Base-by-base conservation (phyloP, 2,797 vertebrate genomes). In the Telmatherina bonti region DNA sequence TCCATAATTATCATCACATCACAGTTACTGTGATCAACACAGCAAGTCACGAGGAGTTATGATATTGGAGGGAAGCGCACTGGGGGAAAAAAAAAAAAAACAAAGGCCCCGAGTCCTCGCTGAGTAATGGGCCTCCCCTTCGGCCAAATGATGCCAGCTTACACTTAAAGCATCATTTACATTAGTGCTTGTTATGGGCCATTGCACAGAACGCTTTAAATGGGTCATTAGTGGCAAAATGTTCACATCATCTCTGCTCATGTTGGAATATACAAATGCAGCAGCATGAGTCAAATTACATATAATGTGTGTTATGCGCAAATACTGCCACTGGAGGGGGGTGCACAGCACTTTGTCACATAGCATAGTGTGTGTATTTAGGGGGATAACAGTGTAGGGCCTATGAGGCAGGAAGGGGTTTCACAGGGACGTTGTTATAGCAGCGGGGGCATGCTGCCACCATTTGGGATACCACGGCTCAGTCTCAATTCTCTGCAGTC, bases 121-220 rank as follows among this genome's bases (percentile, higher is more conserved):
- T 85, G 87, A 92, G 56, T 88, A 89, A 91, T 83, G 72, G 55
- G 52, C 41, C 65, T 62, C 74, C 79, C 78, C 77, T 83, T 84
- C 55, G 83, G 90, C 83, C 88, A 91, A 91, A 91, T 70, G 85
- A 87, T 79, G 82, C 76, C 82, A 66, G 59, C 82, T 83, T 88
- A 90, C 71, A 89, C 84, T 88, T 89, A 87, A 89, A 90, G 88
- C 83, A 86, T 88, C 83, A 75, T 91, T 90, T 88, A 90, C 89
- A 92, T 91, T 92, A 91, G 80, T 20, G 86, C 76, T 79, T 41
- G 85, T 88, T 91, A 77, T 71, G 82, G 85, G 74, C 86, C 87
- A 84, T 88, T 90, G 85, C 74, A 53, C 88, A 75, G 65, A 78
- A 86, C 81, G 86, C 63, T 83, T 55, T 15, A 79, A 83, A 88